These are phyloP conservation scores for Oxygymnocypris stewartii DNA, from an alignment of 2,113 vertebrate species.

Conservation along the genomic window DNA sequence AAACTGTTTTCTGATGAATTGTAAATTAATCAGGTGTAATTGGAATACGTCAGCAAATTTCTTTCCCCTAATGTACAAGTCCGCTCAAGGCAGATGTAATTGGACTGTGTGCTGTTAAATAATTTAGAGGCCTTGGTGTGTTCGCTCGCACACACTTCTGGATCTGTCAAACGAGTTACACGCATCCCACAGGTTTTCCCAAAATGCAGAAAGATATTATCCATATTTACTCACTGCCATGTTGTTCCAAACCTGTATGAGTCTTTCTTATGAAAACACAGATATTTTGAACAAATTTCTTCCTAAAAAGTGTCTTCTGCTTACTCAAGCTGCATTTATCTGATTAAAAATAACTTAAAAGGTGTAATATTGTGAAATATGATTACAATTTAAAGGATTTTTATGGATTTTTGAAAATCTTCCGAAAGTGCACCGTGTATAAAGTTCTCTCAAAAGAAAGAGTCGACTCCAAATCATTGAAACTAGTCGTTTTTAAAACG, in stretches of 20 bases:
- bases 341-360: neutral
- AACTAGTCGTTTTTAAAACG: too few relatives aligned
- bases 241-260: too few relatives aligned
- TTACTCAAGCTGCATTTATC: neutral
- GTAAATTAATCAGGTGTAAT: neutral
- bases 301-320: neutral
- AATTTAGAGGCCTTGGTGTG: constrained; percentile 30
- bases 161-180: neutral
- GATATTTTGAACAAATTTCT: neutral
- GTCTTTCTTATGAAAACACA: too few relatives aligned
- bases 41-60: neutral
- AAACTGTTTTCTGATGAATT: neutral
- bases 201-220: neutral
- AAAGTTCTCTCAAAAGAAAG: too few relatives aligned
- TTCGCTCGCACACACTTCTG: neutral
- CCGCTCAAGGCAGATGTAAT: neutral
- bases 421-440: too few relatives aligned
- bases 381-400: neutral
- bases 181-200: neutral
- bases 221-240: too few relatives aligned
- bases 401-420: too few relatives aligned
- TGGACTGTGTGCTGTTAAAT: constrained; percentile 24
- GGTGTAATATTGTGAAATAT: neutral
- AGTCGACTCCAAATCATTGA: too few relatives aligned
- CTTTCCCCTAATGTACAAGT: neutral